phyloP scores from a whole-genome alignment of 2,113 vertebrate species.

The Raja brachyura region DNA sequence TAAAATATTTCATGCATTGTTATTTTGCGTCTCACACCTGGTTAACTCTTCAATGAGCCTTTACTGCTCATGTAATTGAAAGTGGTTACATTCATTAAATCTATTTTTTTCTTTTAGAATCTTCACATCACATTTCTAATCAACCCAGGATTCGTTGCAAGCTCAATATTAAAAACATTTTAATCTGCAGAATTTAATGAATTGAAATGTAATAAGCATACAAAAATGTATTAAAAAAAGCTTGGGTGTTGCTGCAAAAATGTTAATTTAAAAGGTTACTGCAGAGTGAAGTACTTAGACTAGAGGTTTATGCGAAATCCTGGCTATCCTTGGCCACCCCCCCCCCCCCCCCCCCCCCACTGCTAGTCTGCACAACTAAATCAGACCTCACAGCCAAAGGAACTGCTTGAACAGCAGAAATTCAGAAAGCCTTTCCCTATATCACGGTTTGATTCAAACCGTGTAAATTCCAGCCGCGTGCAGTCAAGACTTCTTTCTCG shows the following conservation, averaged over 20 bases:
- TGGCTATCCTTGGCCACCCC: no score
- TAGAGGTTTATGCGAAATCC: neutral
- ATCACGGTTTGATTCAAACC: neutral
- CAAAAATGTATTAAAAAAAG: neutral
- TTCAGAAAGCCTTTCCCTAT: neutral
- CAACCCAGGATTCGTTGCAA: neutral
- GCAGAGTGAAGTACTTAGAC: neutral
- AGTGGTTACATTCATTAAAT: neutral
- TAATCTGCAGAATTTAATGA: neutral
- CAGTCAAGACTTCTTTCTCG: neutral
- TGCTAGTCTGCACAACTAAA: neutral
- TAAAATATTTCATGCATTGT: neutral
- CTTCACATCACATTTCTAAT: neutral
- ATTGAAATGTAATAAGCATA: neutral
- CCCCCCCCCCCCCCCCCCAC: no score
- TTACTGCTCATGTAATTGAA: neutral
- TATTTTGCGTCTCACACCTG: slow-evolving; percentile 23
- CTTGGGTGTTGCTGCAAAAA: neutral
- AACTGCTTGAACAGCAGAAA: neutral
- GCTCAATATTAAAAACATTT: neutral
- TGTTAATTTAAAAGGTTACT: neutral
- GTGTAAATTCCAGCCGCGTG: neutral
- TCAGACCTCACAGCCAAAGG: neutral
- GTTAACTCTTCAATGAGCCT: slow-evolving; percentile 5
- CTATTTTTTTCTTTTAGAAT: neutral